Evolutionary conservation across 2,797 vertebrate species (phyloP).

Genomic region (Sebastes minor): DNA sequence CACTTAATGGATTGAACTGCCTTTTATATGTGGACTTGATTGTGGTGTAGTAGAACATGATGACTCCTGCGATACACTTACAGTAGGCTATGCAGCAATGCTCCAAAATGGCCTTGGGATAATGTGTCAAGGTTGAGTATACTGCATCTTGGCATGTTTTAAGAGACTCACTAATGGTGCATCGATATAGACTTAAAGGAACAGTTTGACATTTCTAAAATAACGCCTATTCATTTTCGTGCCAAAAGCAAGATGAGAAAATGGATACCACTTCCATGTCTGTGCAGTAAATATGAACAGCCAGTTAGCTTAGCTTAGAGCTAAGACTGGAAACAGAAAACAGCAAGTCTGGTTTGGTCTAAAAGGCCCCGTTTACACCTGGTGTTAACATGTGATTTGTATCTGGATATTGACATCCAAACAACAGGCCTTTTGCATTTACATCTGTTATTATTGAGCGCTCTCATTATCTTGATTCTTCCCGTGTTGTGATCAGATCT

Average conservation of each 20-base stretch:
- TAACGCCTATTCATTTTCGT: background rate
- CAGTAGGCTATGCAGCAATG: background rate
- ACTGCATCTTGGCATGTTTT: background rate
- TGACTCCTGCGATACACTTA: background rate
- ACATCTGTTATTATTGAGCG: background rate
- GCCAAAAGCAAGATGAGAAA: background rate
- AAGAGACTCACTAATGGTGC: background rate
- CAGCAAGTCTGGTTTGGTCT: background rate
- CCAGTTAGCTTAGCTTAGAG: background rate
- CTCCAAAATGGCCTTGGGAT: background rate
- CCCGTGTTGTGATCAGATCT: background rate
- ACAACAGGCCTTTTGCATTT: background rate
- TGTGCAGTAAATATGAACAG: background rate
- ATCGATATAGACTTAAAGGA: background rate
- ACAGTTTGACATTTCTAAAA: background rate
- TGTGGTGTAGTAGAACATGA: background rate
- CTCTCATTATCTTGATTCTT: background rate
- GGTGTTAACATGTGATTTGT: background rate
- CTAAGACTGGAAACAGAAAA: background rate
- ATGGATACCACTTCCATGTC: background rate
- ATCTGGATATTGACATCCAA: background rate
- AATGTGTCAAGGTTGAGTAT: background rate
- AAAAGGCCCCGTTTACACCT: background rate
- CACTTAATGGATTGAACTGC: slow-evolving; percentile 15
- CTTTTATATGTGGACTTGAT: slow-evolving; percentile 9